Conservation (phyloP, 2,797 vertebrate genomes). For the Anguilla anguilla region DNA sequence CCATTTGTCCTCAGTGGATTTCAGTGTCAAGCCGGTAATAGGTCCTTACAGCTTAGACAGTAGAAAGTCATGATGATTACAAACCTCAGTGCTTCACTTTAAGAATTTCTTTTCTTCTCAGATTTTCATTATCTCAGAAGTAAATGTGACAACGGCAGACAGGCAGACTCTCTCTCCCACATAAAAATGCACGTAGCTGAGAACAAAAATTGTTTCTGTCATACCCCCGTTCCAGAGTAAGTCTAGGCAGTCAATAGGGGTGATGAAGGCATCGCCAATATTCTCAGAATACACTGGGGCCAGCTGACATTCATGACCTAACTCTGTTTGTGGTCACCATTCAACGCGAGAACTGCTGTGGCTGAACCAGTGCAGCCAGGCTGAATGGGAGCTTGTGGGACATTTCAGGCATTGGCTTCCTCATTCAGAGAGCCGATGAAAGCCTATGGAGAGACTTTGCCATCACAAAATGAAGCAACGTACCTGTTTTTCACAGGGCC, state of each 20-base stretch:
- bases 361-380: neutral
- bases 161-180: slow-evolving; percentile 16
- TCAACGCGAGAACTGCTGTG: neutral
- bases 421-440: neutral
- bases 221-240: neutral
- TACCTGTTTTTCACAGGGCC: slow-evolving; percentile 6
- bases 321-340: neutral
- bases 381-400: too few relatives aligned
- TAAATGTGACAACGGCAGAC: slow-evolving; percentile 15
- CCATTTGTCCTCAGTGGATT: slow-evolving; percentile 46
- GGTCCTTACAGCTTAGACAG: slow-evolving; percentile 45
- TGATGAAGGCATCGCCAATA: neutral
- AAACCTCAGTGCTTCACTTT: slow-evolving; percentile 24
- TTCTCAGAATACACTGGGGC: neutral
- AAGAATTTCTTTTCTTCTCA: slow-evolving; percentile 31
- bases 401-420: too few relatives aligned
- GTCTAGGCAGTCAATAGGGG: slow-evolving; percentile 10
- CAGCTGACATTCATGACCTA: neutral
- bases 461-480: neutral
- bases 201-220: slow-evolving; percentile 24
- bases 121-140: slow-evolving; percentile 37
- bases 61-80: slow-evolving; percentile 44
- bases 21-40: slow-evolving; percentile 49
- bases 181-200: slow-evolving; percentile 19
- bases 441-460: neutral